Evolutionary conservation across 2,888 invertebrate genomes (phyloP).

Genomic region (Euplexia lucipara): DNA sequence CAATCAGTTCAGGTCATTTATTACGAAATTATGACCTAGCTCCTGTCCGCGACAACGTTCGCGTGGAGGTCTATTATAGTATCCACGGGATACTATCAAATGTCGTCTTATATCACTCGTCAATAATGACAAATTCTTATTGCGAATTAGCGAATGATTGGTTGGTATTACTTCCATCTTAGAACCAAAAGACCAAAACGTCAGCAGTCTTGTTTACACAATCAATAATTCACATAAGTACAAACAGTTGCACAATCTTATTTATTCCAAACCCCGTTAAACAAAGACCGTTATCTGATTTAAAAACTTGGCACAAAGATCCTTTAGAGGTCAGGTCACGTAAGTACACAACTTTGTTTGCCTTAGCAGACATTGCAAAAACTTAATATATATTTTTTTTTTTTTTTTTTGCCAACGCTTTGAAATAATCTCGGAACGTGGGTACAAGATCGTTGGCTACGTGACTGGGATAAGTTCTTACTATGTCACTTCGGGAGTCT

Average conservation of each 20-base stretch:
- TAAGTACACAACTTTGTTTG: slow-evolving; percentile 44
- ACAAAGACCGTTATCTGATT: slow-evolving; percentile 34
- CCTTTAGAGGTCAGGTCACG: slow-evolving; percentile 49
- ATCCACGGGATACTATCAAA: too few species aligned
- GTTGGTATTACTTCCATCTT: too few species aligned
- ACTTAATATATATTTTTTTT: slow-evolving; percentile 33
- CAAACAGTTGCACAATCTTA: slow-evolving; percentile 33
- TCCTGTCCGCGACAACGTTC: too few species aligned
- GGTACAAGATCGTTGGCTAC: slow-evolving; percentile 28
- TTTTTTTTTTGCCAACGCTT: slow-evolving; percentile 33
- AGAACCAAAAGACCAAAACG: too few species aligned
- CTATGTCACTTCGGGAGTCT: neutral
- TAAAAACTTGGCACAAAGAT: slow-evolving; percentile 23
- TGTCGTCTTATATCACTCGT: neutral
- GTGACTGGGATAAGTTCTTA: slow-evolving; percentile 38
- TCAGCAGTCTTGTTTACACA: neutral
- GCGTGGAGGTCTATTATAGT: too few species aligned
- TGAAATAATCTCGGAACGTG: slow-evolving; percentile 46
- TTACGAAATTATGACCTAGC: neutral
- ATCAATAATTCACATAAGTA: neutral
- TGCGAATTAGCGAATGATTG: too few species aligned
- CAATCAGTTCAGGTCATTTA: neutral
- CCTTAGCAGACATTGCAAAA: slow-evolving; percentile 39
- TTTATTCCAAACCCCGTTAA: slow-evolving; percentile 32
- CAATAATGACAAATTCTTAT: too few species aligned